phyloP scores from a whole-genome alignment of 2,797 vertebrate species.

The Girardinus metallicus region DNA sequence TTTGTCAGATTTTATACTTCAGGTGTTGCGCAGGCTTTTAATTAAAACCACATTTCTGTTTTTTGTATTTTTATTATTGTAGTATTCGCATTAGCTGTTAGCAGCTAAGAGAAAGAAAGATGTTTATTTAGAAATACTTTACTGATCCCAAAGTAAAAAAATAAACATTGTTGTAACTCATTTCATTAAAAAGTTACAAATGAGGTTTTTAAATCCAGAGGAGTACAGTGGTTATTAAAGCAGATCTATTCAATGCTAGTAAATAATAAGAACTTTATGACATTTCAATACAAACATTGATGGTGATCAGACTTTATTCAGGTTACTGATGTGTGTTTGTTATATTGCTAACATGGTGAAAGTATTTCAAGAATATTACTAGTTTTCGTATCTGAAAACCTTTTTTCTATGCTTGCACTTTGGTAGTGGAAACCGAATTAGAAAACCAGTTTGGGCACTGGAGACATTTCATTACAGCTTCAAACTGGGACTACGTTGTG shows the following conservation, averaged over 20 bases:
- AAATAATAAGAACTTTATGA: background rate
- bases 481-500: background rate
- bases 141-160: too few species aligned
- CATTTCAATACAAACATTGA: background rate
- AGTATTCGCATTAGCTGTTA: background rate
- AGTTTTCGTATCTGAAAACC: too few species aligned
- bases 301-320: background rate
- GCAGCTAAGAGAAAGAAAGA: background rate
- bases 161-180: too few species aligned
- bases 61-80: background rate
- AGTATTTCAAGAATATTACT: too few species aligned
- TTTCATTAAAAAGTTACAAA: background rate
- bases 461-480: background rate
- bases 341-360: too few species aligned
- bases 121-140: too few species aligned
- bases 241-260: background rate
- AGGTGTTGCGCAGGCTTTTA: too few species aligned
- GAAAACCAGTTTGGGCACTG: background rate
- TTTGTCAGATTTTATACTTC: too few species aligned
- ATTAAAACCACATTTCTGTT: background rate
- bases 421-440: background rate
- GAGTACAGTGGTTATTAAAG: background rate
- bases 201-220: background rate
- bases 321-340: background rate
- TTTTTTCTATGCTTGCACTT: background rate